These are phyloP conservation scores for Euplexia lucipara DNA, from an alignment of 2,888 invertebrate genomes.

Conservation along the genomic window DNA sequence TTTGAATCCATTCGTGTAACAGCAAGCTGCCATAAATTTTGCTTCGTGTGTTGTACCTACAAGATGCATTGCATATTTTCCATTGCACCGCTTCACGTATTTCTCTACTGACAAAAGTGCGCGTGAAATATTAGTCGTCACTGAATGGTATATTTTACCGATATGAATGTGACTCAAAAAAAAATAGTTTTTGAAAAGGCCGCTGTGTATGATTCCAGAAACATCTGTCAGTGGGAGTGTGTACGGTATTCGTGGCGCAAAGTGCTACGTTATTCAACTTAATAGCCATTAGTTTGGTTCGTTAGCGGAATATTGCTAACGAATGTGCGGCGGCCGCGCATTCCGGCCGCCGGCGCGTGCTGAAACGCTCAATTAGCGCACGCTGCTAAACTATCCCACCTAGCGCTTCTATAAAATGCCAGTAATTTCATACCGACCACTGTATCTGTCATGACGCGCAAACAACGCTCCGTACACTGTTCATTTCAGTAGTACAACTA, in stretches of 20 bases:
- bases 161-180: conserved; percentile 52
- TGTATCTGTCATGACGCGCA: conserved; percentile 42
- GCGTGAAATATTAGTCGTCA: conserved; percentile 49
- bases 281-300: conserved; percentile 90
- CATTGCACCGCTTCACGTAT: conserved; percentile 23
- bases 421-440: conserved; percentile 71
- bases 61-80: conserved; percentile 49
- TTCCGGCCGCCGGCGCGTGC: conserved; percentile 76
- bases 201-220: conserved; percentile 68
- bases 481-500: conserved; percentile 22
- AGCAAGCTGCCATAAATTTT: conserved; percentile 46
- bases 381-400: conserved; percentile 77
- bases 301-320: conserved; percentile 90
- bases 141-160: conserved; percentile 52
- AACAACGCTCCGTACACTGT: conserved; percentile 28
- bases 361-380: conserved; percentile 88
- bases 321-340: conserved; percentile 85
- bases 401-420: conserved; percentile 76
- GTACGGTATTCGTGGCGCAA: conserved; percentile 81
- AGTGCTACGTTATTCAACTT: conserved; percentile 89
- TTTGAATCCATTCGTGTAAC: conserved; percentile 32
- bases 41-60: conserved; percentile 31
- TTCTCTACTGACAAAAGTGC: conserved; percentile 44
- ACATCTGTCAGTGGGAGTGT: conserved; percentile 77
- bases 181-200: conserved; percentile 57